These are phyloP conservation scores for Opisthograptis luteolata DNA, from an alignment of 2,888 invertebrate genomes.

Conservation along the genomic window DNA sequence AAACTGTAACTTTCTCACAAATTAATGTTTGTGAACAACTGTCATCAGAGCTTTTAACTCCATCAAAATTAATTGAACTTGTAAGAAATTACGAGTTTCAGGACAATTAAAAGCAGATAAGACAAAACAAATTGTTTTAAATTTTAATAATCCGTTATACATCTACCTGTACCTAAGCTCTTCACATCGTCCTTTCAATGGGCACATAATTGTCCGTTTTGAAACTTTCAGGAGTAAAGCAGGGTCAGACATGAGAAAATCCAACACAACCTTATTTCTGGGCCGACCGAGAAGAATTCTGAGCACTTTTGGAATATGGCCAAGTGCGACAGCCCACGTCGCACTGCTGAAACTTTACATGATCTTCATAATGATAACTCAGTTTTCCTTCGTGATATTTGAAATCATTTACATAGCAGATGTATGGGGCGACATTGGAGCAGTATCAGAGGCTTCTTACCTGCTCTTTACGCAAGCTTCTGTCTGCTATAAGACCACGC, in stretches of 20 bases:
- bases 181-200: no score
- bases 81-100: background rate
- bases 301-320: slow-evolving; percentile 63
- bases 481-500: slow-evolving; percentile 65
- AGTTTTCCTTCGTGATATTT: slow-evolving; percentile 64
- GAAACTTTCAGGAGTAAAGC: background rate
- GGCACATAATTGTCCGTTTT: no score
- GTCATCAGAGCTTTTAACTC: background rate
- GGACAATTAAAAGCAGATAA: background rate
- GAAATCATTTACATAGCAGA: slow-evolving; percentile 64
- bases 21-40: slow-evolving; percentile 27
- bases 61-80: background rate
- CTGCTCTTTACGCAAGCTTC: slow-evolving; percentile 71
- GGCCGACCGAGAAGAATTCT: slow-evolving; percentile 55
- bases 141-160: background rate
- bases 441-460: slow-evolving; percentile 67
- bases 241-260: slow-evolving; percentile 40
- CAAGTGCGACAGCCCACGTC: slow-evolving; percentile 45
- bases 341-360: slow-evolving; percentile 49
- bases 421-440: slow-evolving; percentile 69
- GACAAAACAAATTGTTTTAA: background rate
- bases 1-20: no score
- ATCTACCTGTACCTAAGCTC: no score
- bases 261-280: slow-evolving; percentile 54
- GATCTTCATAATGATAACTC: slow-evolving; percentile 54